Percentiles rank a stretch among this genome's conserved stretches.
phyloP scores from a whole-genome alignment of 2,797 vertebrate genomes.

The Macroramphosus scolopax region DNA sequence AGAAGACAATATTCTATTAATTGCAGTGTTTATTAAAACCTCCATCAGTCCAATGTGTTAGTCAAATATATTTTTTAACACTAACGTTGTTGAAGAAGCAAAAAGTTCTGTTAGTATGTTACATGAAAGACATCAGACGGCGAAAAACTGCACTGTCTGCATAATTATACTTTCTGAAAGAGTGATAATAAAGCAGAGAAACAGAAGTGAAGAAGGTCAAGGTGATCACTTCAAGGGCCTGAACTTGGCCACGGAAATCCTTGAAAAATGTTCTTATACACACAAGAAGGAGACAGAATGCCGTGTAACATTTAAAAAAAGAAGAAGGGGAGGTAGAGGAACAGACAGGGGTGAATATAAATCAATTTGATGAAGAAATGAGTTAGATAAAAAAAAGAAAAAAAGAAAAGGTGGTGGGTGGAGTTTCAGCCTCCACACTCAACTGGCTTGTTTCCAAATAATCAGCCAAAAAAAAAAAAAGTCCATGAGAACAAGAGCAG shows the following conservation, averaged over 20 bases:
- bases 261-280: constrained; percentile 58
- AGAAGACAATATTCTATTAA: too few relatives aligned
- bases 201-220: constrained; percentile 53
- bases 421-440: constrained; percentile 83
- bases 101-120: too few relatives aligned
- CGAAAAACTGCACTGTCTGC: too few relatives aligned
- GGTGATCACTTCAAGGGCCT: constrained; percentile 65
- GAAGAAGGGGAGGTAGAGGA: constrained; percentile 15
- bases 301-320: constrained; percentile 8
- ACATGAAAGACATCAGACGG: too few relatives aligned
- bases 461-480: constrained; percentile 84
- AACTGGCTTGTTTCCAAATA: constrained; percentile 96
- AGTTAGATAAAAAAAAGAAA: constrained; percentile 14
- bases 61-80: too few relatives aligned
- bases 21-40: too few relatives aligned
- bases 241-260: constrained; percentile 61
- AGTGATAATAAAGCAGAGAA: constrained; percentile 10
- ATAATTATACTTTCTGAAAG: too few relatives aligned
- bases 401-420: constrained; percentile 78
- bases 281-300: constrained; percentile 42
- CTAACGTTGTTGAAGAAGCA: too few relatives aligned
- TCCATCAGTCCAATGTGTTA: too few relatives aligned
- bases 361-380: constrained; percentile 33
- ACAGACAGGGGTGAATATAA: constrained; percentile 22
- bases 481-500: constrained; percentile 85